These are phyloP conservation scores for Psittacula derbiana DNA, from an alignment of 2,797 vertebrate species.

Conservation along the genomic window DNA sequence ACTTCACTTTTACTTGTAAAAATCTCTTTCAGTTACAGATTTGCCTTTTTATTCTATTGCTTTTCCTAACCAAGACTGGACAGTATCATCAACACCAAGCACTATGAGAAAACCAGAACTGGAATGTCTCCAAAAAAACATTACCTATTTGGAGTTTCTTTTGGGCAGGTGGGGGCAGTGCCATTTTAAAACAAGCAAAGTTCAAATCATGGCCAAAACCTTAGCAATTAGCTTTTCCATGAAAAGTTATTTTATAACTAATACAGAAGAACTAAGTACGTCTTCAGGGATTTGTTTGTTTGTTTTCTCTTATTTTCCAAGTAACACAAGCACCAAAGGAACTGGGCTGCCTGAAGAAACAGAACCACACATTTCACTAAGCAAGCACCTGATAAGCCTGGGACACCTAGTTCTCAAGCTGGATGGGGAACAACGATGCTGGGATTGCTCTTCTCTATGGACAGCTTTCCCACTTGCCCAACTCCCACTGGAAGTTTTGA, in stretches of 20 bases:
- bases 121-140: neutral
- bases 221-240: neutral
- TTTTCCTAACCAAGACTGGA: neutral
- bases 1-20: neutral
- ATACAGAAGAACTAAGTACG: neutral
- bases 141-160: fast-evolving
- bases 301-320: neutral
- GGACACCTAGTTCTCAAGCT: neutral
- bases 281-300: neutral
- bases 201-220: neutral
- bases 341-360: neutral
- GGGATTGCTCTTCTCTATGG: neutral
- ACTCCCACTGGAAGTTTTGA: neutral
- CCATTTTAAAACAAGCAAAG: neutral
- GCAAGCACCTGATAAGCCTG: neutral
- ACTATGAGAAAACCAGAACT: neutral
- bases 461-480: neutral
- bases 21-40: neutral
- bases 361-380: neutral
- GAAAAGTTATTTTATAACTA: neutral
- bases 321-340: neutral
- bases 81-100: neutral
- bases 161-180: neutral
- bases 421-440: neutral
- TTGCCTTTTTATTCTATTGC: neutral